Evolutionary conservation across 2,113 vertebrate genomes (phyloP), one percentile per base, ranked within the genome.

Genomic region (Coracopsis vasa): DNA sequence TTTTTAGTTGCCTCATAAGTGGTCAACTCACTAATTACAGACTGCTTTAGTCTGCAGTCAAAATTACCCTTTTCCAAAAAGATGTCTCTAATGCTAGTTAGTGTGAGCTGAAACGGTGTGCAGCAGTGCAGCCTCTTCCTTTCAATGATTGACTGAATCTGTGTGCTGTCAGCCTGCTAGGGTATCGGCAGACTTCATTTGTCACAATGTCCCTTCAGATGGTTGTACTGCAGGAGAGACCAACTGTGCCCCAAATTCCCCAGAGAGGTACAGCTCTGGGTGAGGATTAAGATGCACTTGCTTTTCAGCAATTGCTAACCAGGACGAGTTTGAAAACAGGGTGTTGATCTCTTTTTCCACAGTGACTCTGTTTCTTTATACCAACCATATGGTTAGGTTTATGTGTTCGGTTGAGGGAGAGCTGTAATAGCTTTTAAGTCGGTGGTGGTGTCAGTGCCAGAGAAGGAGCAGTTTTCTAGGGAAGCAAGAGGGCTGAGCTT

Each of bases 361-460:
- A 78, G 42, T 60, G 33, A 80, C 81, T 91, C 51, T 2, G 0
- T 64, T 80, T 86, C 64, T 92, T 90, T 3, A 0, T 78, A 64
- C 80, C 83, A 84, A 64, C 80, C 83, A 84, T 95, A 77, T 88
- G 69, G 69, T 94, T 94, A 82, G 72, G 69, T 93, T 94, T 91
- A 84, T 67, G 48, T 45, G 56, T 37, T 72, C 35, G 81, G 28
- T 47, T 91, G 48, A 91, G 72, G 37, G 24, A 92, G 37, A 82
- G 69, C 48, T 94, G 23, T 67, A 89, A 56, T 56, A 71, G 75
- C 86, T 91, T 95, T 94, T 80, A 89, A 67, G 90, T 74, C 15
- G 1, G 29, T 2, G 1, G 35, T 66, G n/a, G 75, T 95, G 88
- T 91, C 50, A 44, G n/a, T 88, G 24, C 67, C 62, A 27, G n/a